Percentiles rank a stretch among this genome's conserved stretches.
phyloP scores from a whole-genome alignment of 2,888 invertebrate genomes.

The Chirona hameri region DNA sequence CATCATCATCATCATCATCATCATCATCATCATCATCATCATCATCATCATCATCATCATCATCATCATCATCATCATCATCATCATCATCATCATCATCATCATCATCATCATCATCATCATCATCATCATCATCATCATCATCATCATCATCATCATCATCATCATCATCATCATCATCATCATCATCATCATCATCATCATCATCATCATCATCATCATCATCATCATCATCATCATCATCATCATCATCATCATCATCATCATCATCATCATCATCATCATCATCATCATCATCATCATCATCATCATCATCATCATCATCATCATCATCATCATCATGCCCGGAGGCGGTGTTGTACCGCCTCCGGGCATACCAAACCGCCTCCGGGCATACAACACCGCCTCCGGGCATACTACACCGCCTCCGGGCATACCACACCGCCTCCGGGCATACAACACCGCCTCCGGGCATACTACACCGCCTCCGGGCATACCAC shows the following conservation, averaged over 20 bases:
- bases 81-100: slow-evolving; percentile 22
- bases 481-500: too few relatives aligned
- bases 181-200: slow-evolving; percentile 22
- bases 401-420: too few relatives aligned
- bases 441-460: too few relatives aligned
- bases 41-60: slow-evolving; percentile 22
- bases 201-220: slow-evolving; percentile 22
- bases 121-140: slow-evolving; percentile 22
- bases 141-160: slow-evolving; percentile 22
- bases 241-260: slow-evolving; percentile 22
- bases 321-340: too few relatives aligned
- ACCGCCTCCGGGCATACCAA: too few relatives aligned
- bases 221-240: slow-evolving; percentile 22
- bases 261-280: slow-evolving; percentile 22
- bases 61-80: slow-evolving; percentile 22
- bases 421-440: too few relatives aligned
- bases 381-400: too few relatives aligned
- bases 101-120: slow-evolving; percentile 22
- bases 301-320: slow-evolving; percentile 22
- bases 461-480: too few relatives aligned
- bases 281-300: slow-evolving; percentile 22
- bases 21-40: slow-evolving; percentile 22
- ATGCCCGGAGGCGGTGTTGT: too few relatives aligned
- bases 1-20: slow-evolving; percentile 22
- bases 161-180: slow-evolving; percentile 22